Evolutionary conservation across 2,797 vertebrate species (phyloP), one percentile per base, ranked within the genome.

Genomic region (Chelidonichthys spinosus): DNA sequence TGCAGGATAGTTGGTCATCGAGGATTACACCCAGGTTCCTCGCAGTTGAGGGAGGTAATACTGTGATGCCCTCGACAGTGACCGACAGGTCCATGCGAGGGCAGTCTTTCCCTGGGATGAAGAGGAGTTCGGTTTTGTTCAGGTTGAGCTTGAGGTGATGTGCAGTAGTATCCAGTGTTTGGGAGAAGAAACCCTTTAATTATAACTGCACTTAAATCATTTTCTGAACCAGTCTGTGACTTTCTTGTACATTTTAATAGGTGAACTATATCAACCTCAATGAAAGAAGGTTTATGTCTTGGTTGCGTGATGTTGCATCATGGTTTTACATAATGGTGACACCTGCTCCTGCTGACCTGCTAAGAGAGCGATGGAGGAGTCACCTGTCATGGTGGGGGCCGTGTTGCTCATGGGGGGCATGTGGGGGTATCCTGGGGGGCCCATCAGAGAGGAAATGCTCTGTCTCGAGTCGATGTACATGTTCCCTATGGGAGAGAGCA

Each of bases 401-500:
- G 95, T 93, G 92, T 85, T 95, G 93, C 90, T 95, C 85, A 96
- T 92, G 33, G 94, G 90, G 80, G 96, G 91, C 83, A 96, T 92
- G 85, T 96, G 96, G 76, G 95, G 92, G 84, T 96, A 97, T 69
- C 95, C 95, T 53, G 95, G 95, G 35, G 95, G 95, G 4, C 95
- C 95, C 95, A 96, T 96, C 92, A 97, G 93, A 69, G 92, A 88
- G 67, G 95, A 93, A 81, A 97, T 91, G 90, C 92, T 96, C 93
- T 95, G 96, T 92, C 96, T 95, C 18, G 95, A 95, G 87, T 96
- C 96, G 83, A 96, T 95, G 89, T 97, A 97, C 87, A 96, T 86
- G 92, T 94, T 96, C 86, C 95, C 96, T 97, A 90, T 73, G 74
- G 79, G 71, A 77, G 65, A 74, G 71, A 77, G 65, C 73, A 66